Evolutionary conservation across 2,888 invertebrate species (phyloP).

Genomic region (Lasioglossum malachurum): DNA sequence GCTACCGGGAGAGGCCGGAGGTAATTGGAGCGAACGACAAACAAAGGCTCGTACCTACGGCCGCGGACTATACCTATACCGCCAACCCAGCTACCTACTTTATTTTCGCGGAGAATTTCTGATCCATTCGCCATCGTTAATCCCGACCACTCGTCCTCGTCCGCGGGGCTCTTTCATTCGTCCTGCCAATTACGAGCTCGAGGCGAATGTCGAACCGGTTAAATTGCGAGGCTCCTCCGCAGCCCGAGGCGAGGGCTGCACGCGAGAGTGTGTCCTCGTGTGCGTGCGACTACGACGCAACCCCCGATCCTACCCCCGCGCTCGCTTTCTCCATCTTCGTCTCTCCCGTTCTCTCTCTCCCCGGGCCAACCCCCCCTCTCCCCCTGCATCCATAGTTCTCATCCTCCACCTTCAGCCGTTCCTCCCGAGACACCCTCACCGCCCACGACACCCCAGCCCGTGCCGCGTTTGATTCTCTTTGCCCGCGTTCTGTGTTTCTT

Average conservation of each 20-base stretch:
- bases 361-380: not conserved
- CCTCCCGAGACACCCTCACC: constrained; percentile 36
- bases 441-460: constrained; percentile 44
- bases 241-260: constrained; percentile 74
- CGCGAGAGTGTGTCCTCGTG: constrained; percentile 71
- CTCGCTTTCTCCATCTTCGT: not conserved
- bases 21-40: constrained; percentile 85
- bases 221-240: constrained; percentile 76
- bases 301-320: constrained; percentile 27
- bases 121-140: constrained; percentile 80
- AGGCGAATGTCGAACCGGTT: constrained; percentile 77
- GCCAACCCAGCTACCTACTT: constrained; percentile 73
- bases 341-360: not conserved
- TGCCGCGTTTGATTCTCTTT: constrained; percentile 57
- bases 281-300: constrained; percentile 68
- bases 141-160: constrained; percentile 77
- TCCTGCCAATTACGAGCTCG: constrained; percentile 80
- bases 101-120: constrained; percentile 81
- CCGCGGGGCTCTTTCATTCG: constrained; percentile 79
- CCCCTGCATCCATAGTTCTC: constrained; percentile 22
- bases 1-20: constrained; percentile 82
- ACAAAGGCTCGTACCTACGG: constrained; percentile 81
- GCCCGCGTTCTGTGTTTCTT: constrained; percentile 52
- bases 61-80: constrained; percentile 70
- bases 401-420: constrained; percentile 31